Percentiles rank a stretch among this genome's conserved stretches.
Conservation (phyloP, 2,113 vertebrate species). For the Engystomops pustulosus region DNA sequence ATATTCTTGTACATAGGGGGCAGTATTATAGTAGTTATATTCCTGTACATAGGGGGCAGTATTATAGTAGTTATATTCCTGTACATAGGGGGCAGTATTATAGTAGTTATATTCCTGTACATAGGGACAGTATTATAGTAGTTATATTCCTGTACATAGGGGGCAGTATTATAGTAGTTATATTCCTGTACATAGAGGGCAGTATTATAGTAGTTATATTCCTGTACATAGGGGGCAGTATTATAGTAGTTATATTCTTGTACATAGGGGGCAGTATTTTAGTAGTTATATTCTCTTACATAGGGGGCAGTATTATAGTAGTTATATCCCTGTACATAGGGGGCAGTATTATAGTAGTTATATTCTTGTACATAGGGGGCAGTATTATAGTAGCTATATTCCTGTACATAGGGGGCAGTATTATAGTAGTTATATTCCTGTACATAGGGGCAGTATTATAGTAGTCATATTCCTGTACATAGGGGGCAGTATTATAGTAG, state of each 20-base stretch:
- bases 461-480: not conserved
- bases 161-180: constrained; percentile 6
- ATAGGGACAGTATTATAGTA: constrained; percentile 6
- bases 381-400: constrained; percentile 1
- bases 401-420: not conserved
- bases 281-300: constrained; percentile 1
- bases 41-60: not conserved
- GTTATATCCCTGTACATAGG: not conserved
- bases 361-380: not conserved
- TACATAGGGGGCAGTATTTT: not conserved
- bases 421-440: constrained; percentile 9
- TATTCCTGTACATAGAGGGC: not conserved
- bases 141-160: constrained; percentile 4
- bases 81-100: constrained; percentile 9
- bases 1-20: constrained; percentile 9
- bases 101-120: constrained; percentile 22
- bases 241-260: constrained; percentile 5
- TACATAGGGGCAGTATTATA: not conserved
- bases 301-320: not conserved
- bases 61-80: constrained; percentile 22
- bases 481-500: not conserved
- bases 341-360: constrained; percentile 5
- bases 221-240: not conserved
- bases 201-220: constrained; percentile 19
- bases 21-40: constrained; percentile 18